phyloP scores from a whole-genome alignment of 1,140 invertebrate genomes.

The Globodera ellingtonae region DNA sequence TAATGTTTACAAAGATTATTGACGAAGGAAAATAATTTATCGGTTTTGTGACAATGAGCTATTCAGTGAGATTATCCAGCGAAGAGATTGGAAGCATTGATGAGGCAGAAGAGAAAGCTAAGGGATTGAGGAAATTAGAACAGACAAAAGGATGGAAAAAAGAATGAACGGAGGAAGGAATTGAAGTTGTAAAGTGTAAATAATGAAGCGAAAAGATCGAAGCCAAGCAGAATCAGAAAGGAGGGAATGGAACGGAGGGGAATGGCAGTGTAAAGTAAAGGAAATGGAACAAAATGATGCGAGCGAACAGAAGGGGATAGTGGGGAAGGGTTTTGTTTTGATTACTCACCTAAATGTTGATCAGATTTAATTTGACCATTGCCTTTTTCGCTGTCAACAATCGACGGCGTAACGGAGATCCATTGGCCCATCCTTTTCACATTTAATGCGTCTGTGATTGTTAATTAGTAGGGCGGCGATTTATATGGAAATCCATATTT shows the following conservation, averaged over 20 bases:
- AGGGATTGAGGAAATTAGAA: no score
- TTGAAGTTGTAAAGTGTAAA: not conserved
- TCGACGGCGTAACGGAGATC: slow-evolving; percentile 25
- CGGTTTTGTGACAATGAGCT: no score
- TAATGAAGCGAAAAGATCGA: not conserved
- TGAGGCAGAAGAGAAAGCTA: no score
- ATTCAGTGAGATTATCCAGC: no score
- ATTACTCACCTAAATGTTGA: slow-evolving; percentile 5
- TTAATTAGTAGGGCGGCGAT: no score
- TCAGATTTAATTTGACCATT: not conserved
- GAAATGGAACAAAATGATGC: not conserved
- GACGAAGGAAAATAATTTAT: not conserved
- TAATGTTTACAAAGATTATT: not conserved
- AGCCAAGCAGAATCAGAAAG: not conserved
- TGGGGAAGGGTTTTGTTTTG: not conserved
- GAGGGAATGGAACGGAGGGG: not conserved
- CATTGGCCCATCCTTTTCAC: slow-evolving; percentile 29
- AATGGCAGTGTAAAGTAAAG: slow-evolving; percentile 2
- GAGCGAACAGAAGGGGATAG: not conserved
- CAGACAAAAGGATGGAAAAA: not conserved
- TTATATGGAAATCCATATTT: no score
- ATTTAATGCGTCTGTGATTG: not conserved
- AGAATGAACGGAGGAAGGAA: not conserved
- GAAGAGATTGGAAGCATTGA: no score
- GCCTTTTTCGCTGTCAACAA: not conserved